These are phyloP conservation scores for Ictalurus punctatus DNA, from an alignment of 2,113 vertebrate species.

Conservation along the genomic window DNA sequence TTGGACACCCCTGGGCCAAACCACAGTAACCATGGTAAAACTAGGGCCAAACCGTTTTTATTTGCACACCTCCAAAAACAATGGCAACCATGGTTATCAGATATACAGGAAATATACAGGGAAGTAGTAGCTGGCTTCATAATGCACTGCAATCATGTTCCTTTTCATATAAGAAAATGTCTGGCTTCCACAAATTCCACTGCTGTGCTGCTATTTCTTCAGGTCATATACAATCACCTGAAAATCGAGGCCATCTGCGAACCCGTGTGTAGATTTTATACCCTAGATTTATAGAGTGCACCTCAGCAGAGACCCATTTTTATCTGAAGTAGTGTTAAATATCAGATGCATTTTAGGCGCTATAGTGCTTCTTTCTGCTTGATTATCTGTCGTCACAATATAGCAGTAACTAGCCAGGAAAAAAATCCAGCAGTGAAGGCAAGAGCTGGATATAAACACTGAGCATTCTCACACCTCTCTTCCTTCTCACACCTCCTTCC, in stretches of 20 bases:
- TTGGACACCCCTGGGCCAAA: background rate
- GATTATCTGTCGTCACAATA: background rate
- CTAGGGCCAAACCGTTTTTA: background rate
- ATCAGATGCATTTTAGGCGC: background rate
- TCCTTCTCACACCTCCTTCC: constrained; percentile 11
- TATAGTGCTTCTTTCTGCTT: background rate
- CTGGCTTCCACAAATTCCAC: background rate
- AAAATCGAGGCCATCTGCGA: background rate
- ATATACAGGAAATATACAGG: background rate
- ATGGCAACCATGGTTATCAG: background rate
- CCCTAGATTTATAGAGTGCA: background rate
- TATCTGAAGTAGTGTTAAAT: background rate
- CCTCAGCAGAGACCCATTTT: background rate
- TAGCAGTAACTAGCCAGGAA: background rate
- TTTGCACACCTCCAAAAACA: background rate
- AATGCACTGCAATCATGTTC: background rate
- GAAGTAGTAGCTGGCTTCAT: background rate
- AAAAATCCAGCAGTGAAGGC: background rate
- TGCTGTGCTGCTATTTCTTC: background rate
- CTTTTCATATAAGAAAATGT: background rate
- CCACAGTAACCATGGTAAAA: background rate
- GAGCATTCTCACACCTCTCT: constrained; percentile 12
- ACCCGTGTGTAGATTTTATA: background rate
- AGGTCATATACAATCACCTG: background rate
- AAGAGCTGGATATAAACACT: constrained; percentile 6